These are phyloP conservation scores for Nesidiocoris tenuis DNA, from an alignment of 2,888 invertebrate species.

Conservation along the genomic window DNA sequence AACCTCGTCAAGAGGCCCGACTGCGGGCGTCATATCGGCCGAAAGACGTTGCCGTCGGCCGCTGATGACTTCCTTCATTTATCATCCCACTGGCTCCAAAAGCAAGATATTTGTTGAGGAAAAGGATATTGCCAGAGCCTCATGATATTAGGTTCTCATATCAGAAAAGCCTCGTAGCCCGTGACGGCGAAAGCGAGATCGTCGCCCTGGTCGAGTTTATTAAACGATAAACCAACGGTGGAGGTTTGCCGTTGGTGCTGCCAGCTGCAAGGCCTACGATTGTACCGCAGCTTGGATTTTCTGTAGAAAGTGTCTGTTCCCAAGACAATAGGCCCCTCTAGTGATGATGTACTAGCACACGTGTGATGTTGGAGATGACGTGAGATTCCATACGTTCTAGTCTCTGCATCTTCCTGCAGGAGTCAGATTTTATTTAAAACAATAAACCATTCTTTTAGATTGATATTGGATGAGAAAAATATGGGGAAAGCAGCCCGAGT, in stretches of 20 bases:
- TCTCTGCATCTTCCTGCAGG: too few relatives aligned
- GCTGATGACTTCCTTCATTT: slow-evolving; percentile 32
- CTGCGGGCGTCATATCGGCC: neutral
- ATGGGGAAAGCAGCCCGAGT: too few relatives aligned
- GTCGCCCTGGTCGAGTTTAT: slow-evolving; percentile 19
- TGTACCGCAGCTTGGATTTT: neutral
- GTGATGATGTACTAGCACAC: neutral
- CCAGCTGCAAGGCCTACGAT: neutral
- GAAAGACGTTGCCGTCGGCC: neutral
- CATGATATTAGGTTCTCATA: slow-evolving; percentile 30
- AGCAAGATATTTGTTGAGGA: slow-evolving; percentile 31
- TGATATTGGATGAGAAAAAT: too few relatives aligned
- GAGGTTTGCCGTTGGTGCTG: neutral
- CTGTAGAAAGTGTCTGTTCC: neutral
- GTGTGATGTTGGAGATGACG: neutral
- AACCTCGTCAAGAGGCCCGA: neutral
- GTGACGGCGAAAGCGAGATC: neutral
- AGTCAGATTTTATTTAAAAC: too few relatives aligned
- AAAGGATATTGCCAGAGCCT: slow-evolving; percentile 21
- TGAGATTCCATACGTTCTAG: neutral
- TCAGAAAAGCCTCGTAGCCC: neutral
- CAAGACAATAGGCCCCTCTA: neutral
- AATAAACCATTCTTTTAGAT: too few relatives aligned
- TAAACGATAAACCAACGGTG: slow-evolving; percentile 31
- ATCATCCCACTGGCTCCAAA: neutral